Base-by-base conservation (phyloP, 2,113 vertebrate genomes). In the Macrotus californicus region DNA sequence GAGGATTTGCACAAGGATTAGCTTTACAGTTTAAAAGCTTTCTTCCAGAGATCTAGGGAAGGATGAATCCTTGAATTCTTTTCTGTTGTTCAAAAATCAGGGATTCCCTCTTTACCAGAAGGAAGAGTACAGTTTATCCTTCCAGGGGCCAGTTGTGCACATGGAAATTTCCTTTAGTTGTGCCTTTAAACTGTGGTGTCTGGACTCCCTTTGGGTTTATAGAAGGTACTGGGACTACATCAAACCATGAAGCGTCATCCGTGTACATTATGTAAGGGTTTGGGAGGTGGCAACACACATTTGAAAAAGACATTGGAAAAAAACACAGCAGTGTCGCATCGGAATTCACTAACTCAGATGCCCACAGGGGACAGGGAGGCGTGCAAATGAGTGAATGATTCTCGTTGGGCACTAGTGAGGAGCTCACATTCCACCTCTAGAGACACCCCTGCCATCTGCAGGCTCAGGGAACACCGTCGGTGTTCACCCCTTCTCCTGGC, bases 1-100 rank as follows among this genome's bases (percentile, higher is more conserved):
- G 77, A 67, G 59, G 39, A 52, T 79, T 80, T n/a, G 9, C 18
- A 3, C 22, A 36, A 91, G 18, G 21, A 46, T 77, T 48, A 64
- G 14, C 19, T 75, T 87, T 48, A 48, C 15, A 61, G 29, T 85
- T 95, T 94, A 54, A 79, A 94, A 95, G 82, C 16, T 39, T 46
- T 87, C 52, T 92, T 89, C 50, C 19, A 84, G 56, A 80, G 92
- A 67, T 1, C 73, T 79, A 61, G 34, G 91, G 31, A 54, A 89
- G 85, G 82, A 50, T 12, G 41, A 11, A 52, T 54, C 22, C 22
- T 73, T 41, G 61, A 79, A 83, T 69, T 95, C 21, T 88, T 87
- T 83, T 54, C 50, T 67, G 34, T 29, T 69, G 22, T 50, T 77
- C 54, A 69, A 93, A 90, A 97, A 29, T 83, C 22, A 18, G 19